Evolutionary conservation across 2,113 vertebrate species (phyloP).

Genomic region (Apistogramma diplotaenia): DNA sequence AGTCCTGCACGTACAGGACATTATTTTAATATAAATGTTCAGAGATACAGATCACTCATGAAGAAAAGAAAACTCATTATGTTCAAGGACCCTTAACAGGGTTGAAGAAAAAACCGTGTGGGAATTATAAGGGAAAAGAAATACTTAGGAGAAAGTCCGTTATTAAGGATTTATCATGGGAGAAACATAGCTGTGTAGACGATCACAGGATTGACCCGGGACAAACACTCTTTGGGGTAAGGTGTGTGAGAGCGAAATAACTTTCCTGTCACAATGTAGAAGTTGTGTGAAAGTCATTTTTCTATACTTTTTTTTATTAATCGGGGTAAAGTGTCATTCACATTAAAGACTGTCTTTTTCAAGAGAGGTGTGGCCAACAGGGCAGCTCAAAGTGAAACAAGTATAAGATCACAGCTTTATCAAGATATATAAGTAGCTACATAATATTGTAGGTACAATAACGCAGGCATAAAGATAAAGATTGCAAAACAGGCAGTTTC

Average conservation of each 20-base stretch:
- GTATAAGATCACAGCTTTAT: background rate
- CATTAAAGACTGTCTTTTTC: background rate
- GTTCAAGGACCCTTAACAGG: background rate
- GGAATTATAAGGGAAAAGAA: background rate
- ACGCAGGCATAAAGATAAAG: background rate
- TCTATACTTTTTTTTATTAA: background rate
- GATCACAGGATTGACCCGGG: no score
- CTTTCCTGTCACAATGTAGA: no score
- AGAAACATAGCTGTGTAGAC: no score
- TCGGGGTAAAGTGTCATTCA: background rate
- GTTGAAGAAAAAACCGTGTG: background rate
- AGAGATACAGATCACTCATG: background rate
- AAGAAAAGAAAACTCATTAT: background rate
- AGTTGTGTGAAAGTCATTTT: background rate
- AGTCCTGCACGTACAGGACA: background rate
- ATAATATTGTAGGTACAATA: background rate
- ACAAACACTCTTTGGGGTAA: background rate
- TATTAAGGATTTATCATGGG: background rate
- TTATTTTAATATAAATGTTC: background rate
- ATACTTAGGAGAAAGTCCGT: background rate
- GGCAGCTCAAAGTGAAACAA: rapidly evolving
- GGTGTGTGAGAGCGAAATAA: background rate
- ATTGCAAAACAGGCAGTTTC: background rate
- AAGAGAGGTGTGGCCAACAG: background rate
- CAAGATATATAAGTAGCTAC: background rate